A percentile compares a stretch with the other conserved stretches of the same genome.
These are phyloP conservation scores for Cepaea nemoralis DNA, from an alignment of 1,140 invertebrate species.

Conservation along the genomic window DNA sequence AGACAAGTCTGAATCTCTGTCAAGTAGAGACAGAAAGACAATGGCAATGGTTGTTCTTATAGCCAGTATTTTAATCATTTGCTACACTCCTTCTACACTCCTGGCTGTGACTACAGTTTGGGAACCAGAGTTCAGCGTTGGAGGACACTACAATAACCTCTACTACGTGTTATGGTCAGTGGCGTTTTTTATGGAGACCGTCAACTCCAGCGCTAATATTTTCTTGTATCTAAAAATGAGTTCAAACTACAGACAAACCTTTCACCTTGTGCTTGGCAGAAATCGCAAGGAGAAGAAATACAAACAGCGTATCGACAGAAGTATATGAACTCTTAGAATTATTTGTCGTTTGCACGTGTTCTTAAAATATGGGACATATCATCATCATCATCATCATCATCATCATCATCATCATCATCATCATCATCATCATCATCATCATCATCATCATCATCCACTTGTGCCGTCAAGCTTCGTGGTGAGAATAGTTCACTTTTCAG, in stretches of 20 bases:
- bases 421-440: too few relatives aligned
- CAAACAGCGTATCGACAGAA: too few relatives aligned
- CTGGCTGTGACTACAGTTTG: neutral
- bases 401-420: too few relatives aligned
- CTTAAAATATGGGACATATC: too few relatives aligned
- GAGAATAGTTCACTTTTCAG: too few relatives aligned
- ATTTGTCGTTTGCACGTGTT: too few relatives aligned
- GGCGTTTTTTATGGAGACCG: neutral
- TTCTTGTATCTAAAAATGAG: constrained; percentile 24
- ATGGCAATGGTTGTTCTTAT: neutral
- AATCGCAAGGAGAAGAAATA: too few relatives aligned
- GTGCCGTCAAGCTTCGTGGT: too few relatives aligned
- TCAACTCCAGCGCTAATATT: constrained; percentile 15
- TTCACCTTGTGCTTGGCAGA: constrained; percentile 5
- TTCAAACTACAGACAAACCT: constrained; percentile 9
- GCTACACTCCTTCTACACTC: neutral
- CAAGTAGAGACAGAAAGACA: neutral
- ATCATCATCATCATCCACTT: too few relatives aligned
- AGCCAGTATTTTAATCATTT: neutral
- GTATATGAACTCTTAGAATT: too few relatives aligned
- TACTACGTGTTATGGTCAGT: neutral
- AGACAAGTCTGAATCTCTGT: neutral
- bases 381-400: too few relatives aligned
- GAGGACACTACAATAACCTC: neutral
- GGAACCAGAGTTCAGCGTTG: neutral